Conservation (phyloP, 2,888 invertebrate genomes). For the Drosophila tripunctata region DNA sequence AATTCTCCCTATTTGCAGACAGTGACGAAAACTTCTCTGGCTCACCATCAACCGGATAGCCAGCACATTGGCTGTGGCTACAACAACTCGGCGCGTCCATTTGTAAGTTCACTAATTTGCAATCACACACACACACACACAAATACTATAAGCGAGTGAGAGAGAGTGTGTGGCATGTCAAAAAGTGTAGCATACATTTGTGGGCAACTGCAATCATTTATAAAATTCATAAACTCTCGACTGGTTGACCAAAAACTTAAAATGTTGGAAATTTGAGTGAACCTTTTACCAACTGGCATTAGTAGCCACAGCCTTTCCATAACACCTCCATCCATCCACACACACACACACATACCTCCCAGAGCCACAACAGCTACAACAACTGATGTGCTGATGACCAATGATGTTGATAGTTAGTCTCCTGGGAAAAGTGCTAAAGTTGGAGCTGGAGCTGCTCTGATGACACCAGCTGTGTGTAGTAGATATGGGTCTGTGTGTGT, state of each 20-base stretch:
- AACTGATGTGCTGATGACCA: constrained; percentile 70
- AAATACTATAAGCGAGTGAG: background rate
- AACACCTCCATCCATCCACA: background rate
- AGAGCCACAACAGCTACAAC: constrained; percentile 1
- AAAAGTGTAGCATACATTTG: constrained; percentile 63
- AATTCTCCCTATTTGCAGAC: constrained; percentile 85
- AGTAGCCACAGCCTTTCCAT: background rate
- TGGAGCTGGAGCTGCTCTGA: background rate
- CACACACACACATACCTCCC: background rate
- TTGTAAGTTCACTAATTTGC: constrained; percentile 84
- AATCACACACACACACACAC: constrained; percentile 22
- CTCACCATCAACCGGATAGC: constrained; percentile 88
- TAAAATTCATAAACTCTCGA: constrained; percentile 69
- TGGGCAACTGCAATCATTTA: constrained; percentile 62
- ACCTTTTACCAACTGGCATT: constrained; percentile 24
- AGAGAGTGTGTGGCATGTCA: background rate
- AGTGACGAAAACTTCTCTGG: constrained; percentile 94
- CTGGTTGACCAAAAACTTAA: constrained; percentile 54
- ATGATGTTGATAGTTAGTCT: constrained; percentile 75
- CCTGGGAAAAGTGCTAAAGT: constrained; percentile 18
- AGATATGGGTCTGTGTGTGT: background rate
- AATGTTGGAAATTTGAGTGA: constrained; percentile 55
- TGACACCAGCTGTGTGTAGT: constrained; percentile 7
- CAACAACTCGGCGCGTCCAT: constrained; percentile 95
- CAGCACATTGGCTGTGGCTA: constrained; percentile 93